phyloP scores from a whole-genome alignment of 2,888 invertebrate genomes.

The Ochropleura plecta region DNA sequence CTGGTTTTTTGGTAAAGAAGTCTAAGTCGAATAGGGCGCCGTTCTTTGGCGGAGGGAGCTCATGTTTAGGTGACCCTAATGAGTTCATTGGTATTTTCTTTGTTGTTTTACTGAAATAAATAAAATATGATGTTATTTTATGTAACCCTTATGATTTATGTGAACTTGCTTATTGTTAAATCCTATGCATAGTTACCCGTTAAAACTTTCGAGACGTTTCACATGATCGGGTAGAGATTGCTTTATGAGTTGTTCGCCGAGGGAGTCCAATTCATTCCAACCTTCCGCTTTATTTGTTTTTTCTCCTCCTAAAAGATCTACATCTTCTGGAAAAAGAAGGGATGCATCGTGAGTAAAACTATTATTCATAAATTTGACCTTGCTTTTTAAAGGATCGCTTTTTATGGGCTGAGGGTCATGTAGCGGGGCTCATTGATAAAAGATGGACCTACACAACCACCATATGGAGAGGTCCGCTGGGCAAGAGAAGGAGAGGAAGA shows the following conservation, averaged over 20 bases:
- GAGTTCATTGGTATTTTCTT: constrained; percentile 93
- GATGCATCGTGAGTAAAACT: neutral
- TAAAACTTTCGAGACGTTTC: constrained; percentile 82
- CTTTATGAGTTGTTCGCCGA: constrained; percentile 95
- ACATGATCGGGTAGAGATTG: constrained; percentile 91
- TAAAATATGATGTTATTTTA: neutral
- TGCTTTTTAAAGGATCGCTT: neutral
- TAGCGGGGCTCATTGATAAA: no score
- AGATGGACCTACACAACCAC: no score
- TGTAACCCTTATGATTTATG: neutral
- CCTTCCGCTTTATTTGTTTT: constrained; percentile 85
- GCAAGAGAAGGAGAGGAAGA: no score
- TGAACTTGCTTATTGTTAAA: neutral
- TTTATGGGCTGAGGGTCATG: no score
- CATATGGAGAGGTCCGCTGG: no score
- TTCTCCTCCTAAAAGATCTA: constrained; percentile 77
- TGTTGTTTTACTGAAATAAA: constrained; percentile 83
- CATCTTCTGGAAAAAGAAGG: constrained; percentile 76
- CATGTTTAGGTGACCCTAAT: constrained; percentile 83
- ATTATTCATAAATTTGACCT: neutral
- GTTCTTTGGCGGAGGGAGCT: constrained; percentile 67
- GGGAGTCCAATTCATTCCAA: constrained; percentile 94
- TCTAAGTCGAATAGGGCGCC: constrained; percentile 86
- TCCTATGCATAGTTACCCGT: constrained; percentile 71
- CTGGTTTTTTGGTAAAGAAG: constrained; percentile 85